Percentiles rank a stretch among this genome's conserved stretches.
Evolutionary conservation across 2,113 vertebrate genomes (phyloP).

Genomic region (Hemichromis elongatus): DNA sequence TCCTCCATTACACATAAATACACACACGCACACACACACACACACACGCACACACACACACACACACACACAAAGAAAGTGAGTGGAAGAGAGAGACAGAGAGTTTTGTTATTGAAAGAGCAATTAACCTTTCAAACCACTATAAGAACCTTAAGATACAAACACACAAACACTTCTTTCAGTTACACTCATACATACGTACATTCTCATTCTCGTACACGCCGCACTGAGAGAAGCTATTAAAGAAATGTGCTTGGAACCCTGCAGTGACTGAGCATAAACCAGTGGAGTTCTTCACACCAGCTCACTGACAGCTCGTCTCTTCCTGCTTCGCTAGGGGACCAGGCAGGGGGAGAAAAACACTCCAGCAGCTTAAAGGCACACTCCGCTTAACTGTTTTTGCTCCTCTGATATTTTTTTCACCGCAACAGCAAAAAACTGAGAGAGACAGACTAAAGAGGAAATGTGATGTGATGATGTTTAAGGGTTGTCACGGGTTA

Average conservation of each 20-base stretch:
- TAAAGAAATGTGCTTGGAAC: background rate
- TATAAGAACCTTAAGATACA: background rate
- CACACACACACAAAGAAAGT: background rate
- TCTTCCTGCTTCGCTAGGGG: background rate
- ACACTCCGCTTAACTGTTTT: background rate
- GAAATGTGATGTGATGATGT: background rate
- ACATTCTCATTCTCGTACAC: background rate
- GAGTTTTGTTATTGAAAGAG: background rate
- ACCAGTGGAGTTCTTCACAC: background rate
- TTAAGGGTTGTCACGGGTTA: background rate
- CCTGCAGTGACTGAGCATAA: background rate
- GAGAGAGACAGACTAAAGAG: background rate
- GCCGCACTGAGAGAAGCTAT: background rate
- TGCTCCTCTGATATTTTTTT: background rate
- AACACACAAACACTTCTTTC: background rate
- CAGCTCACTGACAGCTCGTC: slow-evolving; percentile 3
- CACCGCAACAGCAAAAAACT: background rate
- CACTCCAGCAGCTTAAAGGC: background rate
- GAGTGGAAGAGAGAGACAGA: background rate
- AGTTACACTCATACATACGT: background rate
- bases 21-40: background rate
- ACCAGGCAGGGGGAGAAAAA: background rate
- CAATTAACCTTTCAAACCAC: background rate
- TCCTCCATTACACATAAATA: background rate
- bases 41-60: background rate